A percentile compares a stretch with the other conserved stretches of the same genome.
phyloP scores from a whole-genome alignment of 1,140 invertebrate genomes.

The Papilio xuthus region DNA sequence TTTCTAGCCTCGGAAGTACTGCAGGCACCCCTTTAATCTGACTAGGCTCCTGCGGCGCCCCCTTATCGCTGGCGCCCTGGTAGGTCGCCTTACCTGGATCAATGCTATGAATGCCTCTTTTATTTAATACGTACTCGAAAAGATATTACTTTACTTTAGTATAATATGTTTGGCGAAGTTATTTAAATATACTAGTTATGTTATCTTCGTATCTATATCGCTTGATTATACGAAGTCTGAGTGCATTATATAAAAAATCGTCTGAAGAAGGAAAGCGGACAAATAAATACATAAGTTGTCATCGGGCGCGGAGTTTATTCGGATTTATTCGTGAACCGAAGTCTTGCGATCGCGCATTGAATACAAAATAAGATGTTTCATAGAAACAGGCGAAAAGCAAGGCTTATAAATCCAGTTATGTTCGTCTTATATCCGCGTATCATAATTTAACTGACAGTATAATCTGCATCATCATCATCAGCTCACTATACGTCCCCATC shows the following conservation, averaged over 20 bases:
- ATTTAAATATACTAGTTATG: not conserved
- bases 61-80: too few species aligned
- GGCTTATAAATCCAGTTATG: slow-evolving; percentile 8
- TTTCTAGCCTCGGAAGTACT: too few species aligned
- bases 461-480: too few species aligned
- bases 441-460: slow-evolving; percentile 49
- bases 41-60: too few species aligned
- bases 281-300: slow-evolving; percentile 36
- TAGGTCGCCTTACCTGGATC: too few species aligned
- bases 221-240: not conserved
- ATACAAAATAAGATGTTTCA: slow-evolving; percentile 28
- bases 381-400: slow-evolving; percentile 25
- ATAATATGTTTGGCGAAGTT: too few species aligned
- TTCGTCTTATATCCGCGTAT: slow-evolving; percentile 36
- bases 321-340: slow-evolving; percentile 29
- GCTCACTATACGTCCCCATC: too few species aligned
- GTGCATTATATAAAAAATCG: not conserved
- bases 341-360: slow-evolving; percentile 13
- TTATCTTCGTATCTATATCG: not conserved
- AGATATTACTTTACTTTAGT: too few species aligned
- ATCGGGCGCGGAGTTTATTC: slow-evolving; percentile 3
- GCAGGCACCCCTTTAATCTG: too few species aligned
- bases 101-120: too few species aligned
- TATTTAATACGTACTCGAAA: too few species aligned
- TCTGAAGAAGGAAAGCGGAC: slow-evolving; percentile 22